Base-by-base conservation (phyloP, 23 tunicate genomes). In the Diplosoma virens region DNA sequence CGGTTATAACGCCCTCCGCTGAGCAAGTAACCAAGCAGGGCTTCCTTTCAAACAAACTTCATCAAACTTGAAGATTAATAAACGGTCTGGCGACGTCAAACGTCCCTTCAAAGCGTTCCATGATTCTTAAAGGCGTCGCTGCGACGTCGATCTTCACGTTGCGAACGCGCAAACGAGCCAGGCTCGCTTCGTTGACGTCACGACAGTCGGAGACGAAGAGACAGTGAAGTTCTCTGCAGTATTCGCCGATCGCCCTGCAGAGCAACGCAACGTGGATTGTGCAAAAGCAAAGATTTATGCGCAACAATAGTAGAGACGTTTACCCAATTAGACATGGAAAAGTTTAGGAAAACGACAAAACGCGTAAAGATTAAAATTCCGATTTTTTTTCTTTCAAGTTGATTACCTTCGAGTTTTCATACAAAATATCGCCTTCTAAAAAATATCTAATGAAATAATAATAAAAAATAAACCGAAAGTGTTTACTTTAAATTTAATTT, bases 181-280 rank as follows among this genome's bases (percentile, higher is more conserved):
- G 24, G 58, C 81, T 76, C 2, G 68, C 68, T 58, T 76, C 81
- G 4, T 69, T 56, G 33, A 76, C 81, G 68, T 76, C 81, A 76
- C 81, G 81, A 32, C 81, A 76, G 24, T 76, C 81, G 2, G 17
- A 11, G 3, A 76, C 81, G 21, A 7, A 6, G 17, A 76, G 47
- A n/a, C 3, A 16, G 24, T 30, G 26, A 7, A 76, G 27, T 5
- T 76, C 21, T 17, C 52, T 76, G 81, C 81, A 76, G 47, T 76
- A 76, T 76, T 76, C 81, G 2, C 81, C 81, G 48, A 76, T 58
- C 11, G 67, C 32, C 33, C 81, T 76, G 78, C 32, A 73, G 48
- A 7, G n/a, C 3, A 61, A 61, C 4, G 9, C 50, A 41, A 7
- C 50, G 11, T 7, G 50, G n/a, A n/a, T n/a, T n/a, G n/a, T n/a